These are phyloP conservation scores for Drosophila demipolita DNA, from an alignment of 2,888 invertebrate species.

Conservation along the genomic window DNA sequence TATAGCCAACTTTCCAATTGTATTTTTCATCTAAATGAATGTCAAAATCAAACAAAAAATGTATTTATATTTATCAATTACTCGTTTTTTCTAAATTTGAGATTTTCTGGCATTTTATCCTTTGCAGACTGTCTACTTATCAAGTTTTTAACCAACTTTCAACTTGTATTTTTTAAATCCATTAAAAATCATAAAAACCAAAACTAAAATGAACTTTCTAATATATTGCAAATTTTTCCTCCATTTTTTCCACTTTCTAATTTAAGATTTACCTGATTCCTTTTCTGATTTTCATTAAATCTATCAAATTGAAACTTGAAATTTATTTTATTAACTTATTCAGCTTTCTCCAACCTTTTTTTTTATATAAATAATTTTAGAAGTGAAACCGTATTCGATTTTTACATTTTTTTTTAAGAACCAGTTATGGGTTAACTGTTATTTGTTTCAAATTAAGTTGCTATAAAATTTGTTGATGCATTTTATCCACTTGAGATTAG, in stretches of 20 bases:
- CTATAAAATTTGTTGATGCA: too few relatives aligned
- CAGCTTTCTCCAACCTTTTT: too few relatives aligned
- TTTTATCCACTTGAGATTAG: not conserved
- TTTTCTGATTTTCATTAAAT: not conserved
- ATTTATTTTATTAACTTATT: too few relatives aligned
- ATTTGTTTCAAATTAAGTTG: too few relatives aligned
- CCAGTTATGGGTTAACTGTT: too few relatives aligned
- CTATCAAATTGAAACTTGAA: not conserved
- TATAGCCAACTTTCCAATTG: not conserved
- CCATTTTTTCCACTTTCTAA: not conserved
- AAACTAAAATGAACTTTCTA: not conserved
- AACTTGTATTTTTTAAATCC: not conserved
- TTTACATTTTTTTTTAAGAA: too few relatives aligned
- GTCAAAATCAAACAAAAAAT: too few relatives aligned
- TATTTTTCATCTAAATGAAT: not conserved
- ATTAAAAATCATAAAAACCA: not conserved
- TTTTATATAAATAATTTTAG: too few relatives aligned
- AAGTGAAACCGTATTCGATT: too few relatives aligned
- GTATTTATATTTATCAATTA: not conserved
- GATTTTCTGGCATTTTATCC: not conserved
- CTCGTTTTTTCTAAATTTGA: rapidly evolving
- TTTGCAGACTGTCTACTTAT: not conserved
- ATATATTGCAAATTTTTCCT: not conserved
- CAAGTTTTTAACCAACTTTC: not conserved
- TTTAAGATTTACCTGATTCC: too few relatives aligned